Base-by-base conservation (phyloP, 2,888 invertebrate genomes). In the Argyresthia albistria region DNA sequence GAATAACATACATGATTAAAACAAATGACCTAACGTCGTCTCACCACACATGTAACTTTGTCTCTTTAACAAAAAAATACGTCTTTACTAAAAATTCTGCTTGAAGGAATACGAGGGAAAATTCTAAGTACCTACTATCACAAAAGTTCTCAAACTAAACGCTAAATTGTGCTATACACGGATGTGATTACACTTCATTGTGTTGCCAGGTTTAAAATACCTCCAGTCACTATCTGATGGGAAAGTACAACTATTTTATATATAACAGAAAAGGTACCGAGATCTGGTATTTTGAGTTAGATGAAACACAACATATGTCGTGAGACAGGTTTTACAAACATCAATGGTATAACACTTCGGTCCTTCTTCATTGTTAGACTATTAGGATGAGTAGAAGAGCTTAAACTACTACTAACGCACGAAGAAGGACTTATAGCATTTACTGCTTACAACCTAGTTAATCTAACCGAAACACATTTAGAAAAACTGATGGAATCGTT, bases 1-100 rank as follows among this genome's bases (percentile, higher is more conserved):
- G n/a, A 39, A 4, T 12, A 14, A 49, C 16, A 49, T 8, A 14
- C n/a, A 25, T 25, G 25, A 25, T 25, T 6, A 25, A 25, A 25
- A 6, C 3, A 25, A 62, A 74, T 68, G 69, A 70, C 76, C 81
- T 82, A 79, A 76, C 81, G 79, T 80, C 86, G 86, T 86, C 86
- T 87, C 87, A 86, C 87, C 84, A 86, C 87, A 86, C 86, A 86
- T 86, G 87, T 84, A 86, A 86, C 86, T 80, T 81, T 77, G 68
- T 69, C 48, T 36, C 48, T 48, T 48, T 48, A 64, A n/a, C n/a
- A n/a, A 66, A 62, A 64, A 67, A 64, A 67, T 61, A 67, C 77
- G 78, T 82, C 80, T 80, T 82, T 80, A 4, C 25, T 16, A 46
- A 46, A 14, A 48, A 37, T 15, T 4, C 37, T 57, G 60, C 57